Percentiles rank a stretch among this genome's conserved stretches.
Conservation (phyloP, 2,888 invertebrate genomes). For the Cataglyphis rosenhaueri region DNA sequence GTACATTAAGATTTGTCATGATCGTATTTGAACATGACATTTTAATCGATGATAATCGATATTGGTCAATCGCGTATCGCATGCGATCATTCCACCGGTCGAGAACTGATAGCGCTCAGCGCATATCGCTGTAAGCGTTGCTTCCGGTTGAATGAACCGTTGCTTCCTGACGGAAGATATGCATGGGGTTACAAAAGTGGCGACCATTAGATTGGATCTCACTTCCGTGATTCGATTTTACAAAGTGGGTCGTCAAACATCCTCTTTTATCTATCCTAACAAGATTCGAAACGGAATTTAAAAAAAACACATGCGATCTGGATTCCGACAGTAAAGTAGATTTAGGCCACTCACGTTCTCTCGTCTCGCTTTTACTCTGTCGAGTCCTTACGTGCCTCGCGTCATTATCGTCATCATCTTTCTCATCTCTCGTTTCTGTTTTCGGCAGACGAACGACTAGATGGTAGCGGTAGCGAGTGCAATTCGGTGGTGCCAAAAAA, state of each 20-base stretch:
- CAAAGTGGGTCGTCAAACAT: conserved; percentile 62
- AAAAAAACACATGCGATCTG: conserved; percentile 40
- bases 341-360: conserved; percentile 55
- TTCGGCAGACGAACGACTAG: conserved; percentile 78
- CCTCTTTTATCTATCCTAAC: background rate
- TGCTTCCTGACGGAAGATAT: conserved; percentile 72
- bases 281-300: conserved; percentile 28
- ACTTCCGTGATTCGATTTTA: conserved; percentile 69
- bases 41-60: background rate
- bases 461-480: conserved; percentile 85
- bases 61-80: conserved; percentile 59
- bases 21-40: background rate
- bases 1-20: background rate
- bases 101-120: conserved; percentile 61
- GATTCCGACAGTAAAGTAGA: conserved; percentile 59
- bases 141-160: conserved; percentile 80
- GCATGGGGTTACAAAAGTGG: conserved; percentile 39
- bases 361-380: conserved; percentile 63
- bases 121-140: conserved; percentile 72
- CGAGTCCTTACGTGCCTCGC: conserved; percentile 14
- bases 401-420: background rate
- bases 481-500: conserved; percentile 86
- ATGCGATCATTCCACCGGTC: conserved; percentile 65
- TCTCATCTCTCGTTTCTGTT: conserved; percentile 36
- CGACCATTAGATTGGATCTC: conserved; percentile 44